Conservation (phyloP, 2,888 invertebrate genomes). For the Abrostola tripartita region DNA sequence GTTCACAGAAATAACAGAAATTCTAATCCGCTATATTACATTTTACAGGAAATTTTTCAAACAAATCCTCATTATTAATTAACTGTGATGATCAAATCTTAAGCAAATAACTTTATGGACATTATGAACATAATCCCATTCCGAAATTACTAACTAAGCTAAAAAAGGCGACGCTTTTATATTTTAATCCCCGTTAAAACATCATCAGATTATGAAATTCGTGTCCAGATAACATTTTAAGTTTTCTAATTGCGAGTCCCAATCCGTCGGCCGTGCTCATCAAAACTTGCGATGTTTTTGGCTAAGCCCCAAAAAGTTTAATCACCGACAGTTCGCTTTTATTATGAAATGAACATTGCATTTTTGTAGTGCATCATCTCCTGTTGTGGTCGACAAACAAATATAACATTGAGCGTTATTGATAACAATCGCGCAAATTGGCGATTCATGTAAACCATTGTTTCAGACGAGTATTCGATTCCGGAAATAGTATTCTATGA, state of each 20-base stretch:
- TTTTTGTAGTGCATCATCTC: slow-evolving; percentile 6
- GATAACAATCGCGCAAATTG: slow-evolving; percentile 33
- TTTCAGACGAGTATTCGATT: neutral
- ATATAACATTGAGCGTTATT: slow-evolving; percentile 10
- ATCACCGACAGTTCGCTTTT: slow-evolving; percentile 50
- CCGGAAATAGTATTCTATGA: neutral
- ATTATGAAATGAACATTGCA: slow-evolving; percentile 30
- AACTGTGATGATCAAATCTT: too few relatives aligned
- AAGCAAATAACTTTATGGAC: neutral
- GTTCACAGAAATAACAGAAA: too few relatives aligned
- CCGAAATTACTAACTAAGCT: neutral
- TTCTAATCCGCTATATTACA: too few relatives aligned
- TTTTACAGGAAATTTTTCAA: too few relatives aligned
- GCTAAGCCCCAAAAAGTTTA: slow-evolving; percentile 72
- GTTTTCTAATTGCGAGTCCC: slow-evolving; percentile 63
- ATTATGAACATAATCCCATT: neutral
- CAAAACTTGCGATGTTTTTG: slow-evolving; percentile 70
- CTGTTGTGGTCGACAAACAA: slow-evolving; percentile 4
- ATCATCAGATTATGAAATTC: slow-evolving; percentile 21
- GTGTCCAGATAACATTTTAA: slow-evolving; percentile 54
- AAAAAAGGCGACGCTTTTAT: slow-evolving; percentile 1
- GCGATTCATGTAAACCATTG: slow-evolving; percentile 28
- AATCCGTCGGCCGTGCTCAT: slow-evolving; percentile 64
- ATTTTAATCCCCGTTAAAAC: slow-evolving; percentile 4
- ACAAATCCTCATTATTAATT: too few relatives aligned